Evolutionary conservation across 2,113 vertebrate species (phyloP).

Genomic region (Telmatochromis brachygnathus): DNA sequence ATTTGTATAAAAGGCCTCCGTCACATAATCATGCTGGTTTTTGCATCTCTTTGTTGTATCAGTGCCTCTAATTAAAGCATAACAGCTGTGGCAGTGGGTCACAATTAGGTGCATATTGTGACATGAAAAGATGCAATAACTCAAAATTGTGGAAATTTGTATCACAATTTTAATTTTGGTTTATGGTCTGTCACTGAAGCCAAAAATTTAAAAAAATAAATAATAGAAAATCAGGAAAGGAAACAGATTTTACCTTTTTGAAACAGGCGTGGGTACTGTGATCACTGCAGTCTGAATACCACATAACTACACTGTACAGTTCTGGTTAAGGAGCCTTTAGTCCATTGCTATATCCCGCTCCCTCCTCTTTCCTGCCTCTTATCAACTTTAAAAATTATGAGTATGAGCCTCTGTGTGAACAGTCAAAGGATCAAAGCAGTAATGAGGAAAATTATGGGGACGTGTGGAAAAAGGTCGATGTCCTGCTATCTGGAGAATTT

Average conservation of each 20-base stretch:
- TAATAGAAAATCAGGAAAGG: background rate
- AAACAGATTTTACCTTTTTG: background rate
- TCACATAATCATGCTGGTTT: background rate
- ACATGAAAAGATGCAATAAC: background rate
- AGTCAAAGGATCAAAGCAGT: background rate
- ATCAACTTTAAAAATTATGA: background rate
- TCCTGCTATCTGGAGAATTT: background rate
- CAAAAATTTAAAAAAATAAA: rapidly evolving
- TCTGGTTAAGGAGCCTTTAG: background rate
- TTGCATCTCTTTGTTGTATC: background rate
- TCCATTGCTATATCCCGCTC: background rate
- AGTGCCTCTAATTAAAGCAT: background rate
- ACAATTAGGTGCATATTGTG: background rate
- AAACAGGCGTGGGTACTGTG: background rate
- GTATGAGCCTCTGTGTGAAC: background rate
- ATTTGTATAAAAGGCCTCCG: background rate
- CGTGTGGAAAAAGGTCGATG: background rate
- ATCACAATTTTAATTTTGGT: background rate
- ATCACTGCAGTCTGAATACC: background rate
- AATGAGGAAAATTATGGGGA: background rate
- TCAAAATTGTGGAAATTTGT: background rate
- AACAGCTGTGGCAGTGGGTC: background rate
- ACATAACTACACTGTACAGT: background rate
- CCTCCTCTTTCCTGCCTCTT: background rate
- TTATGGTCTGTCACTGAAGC: background rate